Evolutionary conservation across 2,888 invertebrate genomes (phyloP).

Genomic region (Tyria jacobaeae): DNA sequence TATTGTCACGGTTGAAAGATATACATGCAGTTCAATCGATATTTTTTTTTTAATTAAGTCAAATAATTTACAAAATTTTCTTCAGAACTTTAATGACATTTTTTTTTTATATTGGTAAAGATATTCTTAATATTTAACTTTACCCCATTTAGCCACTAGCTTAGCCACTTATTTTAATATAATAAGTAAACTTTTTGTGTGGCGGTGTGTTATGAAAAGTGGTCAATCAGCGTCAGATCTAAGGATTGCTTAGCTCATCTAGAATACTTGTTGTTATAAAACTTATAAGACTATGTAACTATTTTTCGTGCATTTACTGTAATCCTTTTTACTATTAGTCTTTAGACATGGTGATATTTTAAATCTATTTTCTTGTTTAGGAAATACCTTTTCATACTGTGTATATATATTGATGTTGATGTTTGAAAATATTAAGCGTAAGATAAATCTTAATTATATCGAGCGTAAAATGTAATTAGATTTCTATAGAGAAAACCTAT

Average conservation of each 20-base stretch:
- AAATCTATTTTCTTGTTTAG: conserved; percentile 77
- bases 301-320: conserved; percentile 87
- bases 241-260: conserved; percentile 64
- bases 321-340: conserved; percentile 81
- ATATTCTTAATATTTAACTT: too few relatives aligned
- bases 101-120: too few relatives aligned
- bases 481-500: conserved; percentile 42
- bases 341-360: conserved; percentile 82
- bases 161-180: not conserved
- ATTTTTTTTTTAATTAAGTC: too few relatives aligned
- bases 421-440: conserved; percentile 72
- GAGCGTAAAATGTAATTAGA: conserved; percentile 33
- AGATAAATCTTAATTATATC: conserved; percentile 60
- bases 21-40: too few relatives aligned
- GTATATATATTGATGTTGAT: conserved; percentile 74
- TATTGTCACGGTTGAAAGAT: too few relatives aligned
- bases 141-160: too few relatives aligned
- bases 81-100: too few relatives aligned
- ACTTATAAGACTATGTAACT: conserved; percentile 79
- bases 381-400: conserved; percentile 70
- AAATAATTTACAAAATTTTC: too few relatives aligned
- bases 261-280: conserved; percentile 68
- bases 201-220: not conserved
- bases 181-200: too few relatives aligned
- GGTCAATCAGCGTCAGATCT: not conserved